Evolutionary conservation across 2,113 vertebrate species (phyloP).

Genomic region (Cyrtonyx montezumae): DNA sequence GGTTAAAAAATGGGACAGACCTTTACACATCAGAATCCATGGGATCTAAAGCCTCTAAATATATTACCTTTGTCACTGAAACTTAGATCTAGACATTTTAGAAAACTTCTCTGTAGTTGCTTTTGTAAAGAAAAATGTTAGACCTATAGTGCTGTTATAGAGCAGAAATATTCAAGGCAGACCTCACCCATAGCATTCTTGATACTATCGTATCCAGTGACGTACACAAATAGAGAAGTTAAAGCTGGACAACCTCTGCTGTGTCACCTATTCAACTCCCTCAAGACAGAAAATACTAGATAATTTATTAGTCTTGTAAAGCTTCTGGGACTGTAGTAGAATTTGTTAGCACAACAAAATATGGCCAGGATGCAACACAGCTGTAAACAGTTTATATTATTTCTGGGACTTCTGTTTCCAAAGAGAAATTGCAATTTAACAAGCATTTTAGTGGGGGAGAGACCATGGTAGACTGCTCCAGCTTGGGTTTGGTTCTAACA

Average conservation of each 20-base stretch:
- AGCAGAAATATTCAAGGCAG: not conserved
- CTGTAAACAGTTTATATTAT: not conserved
- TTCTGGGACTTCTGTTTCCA: not conserved
- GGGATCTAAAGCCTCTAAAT: not conserved
- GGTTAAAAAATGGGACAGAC: not conserved
- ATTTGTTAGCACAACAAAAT: not conserved
- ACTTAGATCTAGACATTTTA: not conserved
- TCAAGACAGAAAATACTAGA: not conserved
- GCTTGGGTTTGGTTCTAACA: not conserved
- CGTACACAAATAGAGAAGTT: not conserved
- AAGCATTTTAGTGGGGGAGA: not conserved
- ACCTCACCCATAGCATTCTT: not conserved
- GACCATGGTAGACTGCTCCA: not conserved
- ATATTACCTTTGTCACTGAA: not conserved
- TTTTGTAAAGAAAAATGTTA: not conserved
- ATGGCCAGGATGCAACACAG: not conserved
- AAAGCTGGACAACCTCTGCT: not conserved
- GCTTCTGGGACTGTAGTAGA: not conserved
- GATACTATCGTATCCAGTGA: not conserved
- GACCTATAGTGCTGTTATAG: not conserved
- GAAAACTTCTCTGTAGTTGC: not conserved
- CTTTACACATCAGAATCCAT: not conserved
- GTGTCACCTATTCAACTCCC: not conserved
- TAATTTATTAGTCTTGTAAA: not conserved
- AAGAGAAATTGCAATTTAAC: not conserved